Evolutionary conservation across 2,113 vertebrate genomes (phyloP).

Genomic region (Papio anubis): DNA sequence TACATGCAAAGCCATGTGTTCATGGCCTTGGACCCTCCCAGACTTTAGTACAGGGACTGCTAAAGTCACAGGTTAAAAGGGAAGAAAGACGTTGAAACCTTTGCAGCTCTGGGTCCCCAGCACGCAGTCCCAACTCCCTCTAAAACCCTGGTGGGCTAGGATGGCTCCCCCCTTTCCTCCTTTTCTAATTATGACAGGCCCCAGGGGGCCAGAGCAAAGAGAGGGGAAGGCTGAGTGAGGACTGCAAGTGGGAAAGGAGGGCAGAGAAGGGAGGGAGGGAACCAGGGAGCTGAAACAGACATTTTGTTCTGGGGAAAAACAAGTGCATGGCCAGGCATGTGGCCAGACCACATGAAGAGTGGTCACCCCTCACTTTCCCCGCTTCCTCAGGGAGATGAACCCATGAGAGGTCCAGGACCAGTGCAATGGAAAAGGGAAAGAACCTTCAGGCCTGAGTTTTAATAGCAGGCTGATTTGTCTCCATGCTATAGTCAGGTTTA

Average conservation of each 20-base stretch:
- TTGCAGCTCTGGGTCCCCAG: conserved; percentile 1
- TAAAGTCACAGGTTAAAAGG: neutral
- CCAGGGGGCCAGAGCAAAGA: conserved; percentile 39
- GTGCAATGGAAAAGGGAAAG: neutral
- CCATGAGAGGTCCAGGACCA: neutral
- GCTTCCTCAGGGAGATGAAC: neutral
- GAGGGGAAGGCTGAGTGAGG: conserved; percentile 39
- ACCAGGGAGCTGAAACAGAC: neutral
- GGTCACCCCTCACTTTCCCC: neutral
- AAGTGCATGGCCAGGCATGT: neutral
- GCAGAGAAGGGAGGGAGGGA: conserved; percentile 46
- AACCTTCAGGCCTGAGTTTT: neutral
- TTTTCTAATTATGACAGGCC: conserved; percentile 79
- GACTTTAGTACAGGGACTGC: neutral
- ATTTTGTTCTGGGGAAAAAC: conserved; percentile 9
- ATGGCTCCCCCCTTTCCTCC: conserved; percentile 64
- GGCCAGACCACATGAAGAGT: neutral
- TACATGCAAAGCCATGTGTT: neutral
- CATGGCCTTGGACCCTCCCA: neutral
- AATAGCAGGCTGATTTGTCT: neutral
- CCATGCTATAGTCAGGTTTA: neutral
- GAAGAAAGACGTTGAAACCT: neutral
- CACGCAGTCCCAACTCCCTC: conserved; percentile 48
- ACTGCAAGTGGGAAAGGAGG: conserved; percentile 70
- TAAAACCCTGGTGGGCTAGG: conserved; percentile 52